Base-by-base conservation (phyloP, 1,140 invertebrate genomes). In the Calycopis cecrops region DNA sequence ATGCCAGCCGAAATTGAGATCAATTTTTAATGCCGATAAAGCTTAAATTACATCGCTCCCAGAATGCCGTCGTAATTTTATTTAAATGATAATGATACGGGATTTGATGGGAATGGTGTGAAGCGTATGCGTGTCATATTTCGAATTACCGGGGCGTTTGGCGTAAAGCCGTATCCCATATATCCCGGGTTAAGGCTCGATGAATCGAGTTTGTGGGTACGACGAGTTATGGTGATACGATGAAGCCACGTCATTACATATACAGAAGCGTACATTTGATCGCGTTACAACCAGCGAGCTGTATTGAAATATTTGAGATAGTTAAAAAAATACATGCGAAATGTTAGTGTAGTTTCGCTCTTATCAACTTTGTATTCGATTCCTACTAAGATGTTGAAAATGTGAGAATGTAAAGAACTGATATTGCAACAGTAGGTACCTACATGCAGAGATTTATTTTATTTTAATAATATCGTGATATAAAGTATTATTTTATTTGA, bases 71-170 rank as follows among this genome's bases (percentile, higher is more conserved):
- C 40, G 16, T 44, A 44, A 44, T 44, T 44, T 44, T 44, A 44
- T 44, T 44, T 44, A 44, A 44, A 44, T 44, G n/a, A 44, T 14
- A 44, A 44, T 44, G 40, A 44, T 44, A 44, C 17, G 14, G 40
- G 40, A 44, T 14, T 14, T 17, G 40, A 17, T 44, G 40, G 40
- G 40, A 17, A 44, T 17, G 14, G 40, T 44, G 40, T 44, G 40
- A 11, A 11, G 38, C 14, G 17, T 12, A 9, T 16, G 40, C 17
- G 14, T 14, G 40, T 44, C 40, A 44, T 44, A 44, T 44, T 44
- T 17, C 40, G 40, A 44, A 44, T 44, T 44, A 44, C 40, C 14
- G 40, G 40, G 40, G 40, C 40, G 40, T 44, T 44, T 16, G 16
- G 40, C 40, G 40, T 44, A 44, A 44, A 44, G 40, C 40, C 40